phyloP scores from a whole-genome alignment of 2,797 vertebrate genomes.

The Ctenopoma multispine region DNA sequence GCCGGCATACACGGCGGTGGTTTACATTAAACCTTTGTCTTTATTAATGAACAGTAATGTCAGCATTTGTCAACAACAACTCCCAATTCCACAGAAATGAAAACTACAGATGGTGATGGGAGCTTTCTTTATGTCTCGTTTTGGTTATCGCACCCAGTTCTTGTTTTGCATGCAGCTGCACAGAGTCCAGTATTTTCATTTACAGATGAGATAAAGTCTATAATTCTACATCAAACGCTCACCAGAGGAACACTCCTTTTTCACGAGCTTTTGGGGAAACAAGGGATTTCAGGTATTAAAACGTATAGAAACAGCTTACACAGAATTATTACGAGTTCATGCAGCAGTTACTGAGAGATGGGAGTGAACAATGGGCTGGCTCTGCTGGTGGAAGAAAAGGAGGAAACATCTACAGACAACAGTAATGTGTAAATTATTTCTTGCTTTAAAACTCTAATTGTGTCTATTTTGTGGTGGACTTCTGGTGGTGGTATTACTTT shows the following conservation, averaged over 20 bases:
- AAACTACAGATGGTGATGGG: too few species aligned
- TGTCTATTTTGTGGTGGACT: too few species aligned
- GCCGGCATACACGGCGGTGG: too few species aligned
- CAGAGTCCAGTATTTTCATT: slow-evolving; percentile 6
- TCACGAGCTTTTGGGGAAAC: not conserved
- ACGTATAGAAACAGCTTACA: not conserved
- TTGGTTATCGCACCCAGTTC: slow-evolving; percentile 30
- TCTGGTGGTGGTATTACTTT: too few species aligned
- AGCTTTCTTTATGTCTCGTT: too few species aligned
- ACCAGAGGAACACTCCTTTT: not conserved
- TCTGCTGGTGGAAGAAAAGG: slow-evolving; percentile 20
- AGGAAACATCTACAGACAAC: not conserved
- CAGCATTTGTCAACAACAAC: too few species aligned
- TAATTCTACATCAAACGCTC: not conserved
- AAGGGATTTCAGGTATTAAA: not conserved
- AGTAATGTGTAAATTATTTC: not conserved
- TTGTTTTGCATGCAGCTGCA: slow-evolving; percentile 53
- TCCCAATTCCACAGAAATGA: too few species aligned
- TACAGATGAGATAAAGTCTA: not conserved
- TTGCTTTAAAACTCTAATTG: too few species aligned
- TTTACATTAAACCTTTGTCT: too few species aligned
- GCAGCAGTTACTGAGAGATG: not conserved
- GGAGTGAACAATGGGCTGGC: slow-evolving; percentile 1
- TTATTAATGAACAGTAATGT: too few species aligned
- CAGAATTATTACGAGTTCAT: not conserved